These are phyloP conservation scores for Hybos culiciformis DNA, from an alignment of 2,888 invertebrate genomes.

Conservation along the genomic window DNA sequence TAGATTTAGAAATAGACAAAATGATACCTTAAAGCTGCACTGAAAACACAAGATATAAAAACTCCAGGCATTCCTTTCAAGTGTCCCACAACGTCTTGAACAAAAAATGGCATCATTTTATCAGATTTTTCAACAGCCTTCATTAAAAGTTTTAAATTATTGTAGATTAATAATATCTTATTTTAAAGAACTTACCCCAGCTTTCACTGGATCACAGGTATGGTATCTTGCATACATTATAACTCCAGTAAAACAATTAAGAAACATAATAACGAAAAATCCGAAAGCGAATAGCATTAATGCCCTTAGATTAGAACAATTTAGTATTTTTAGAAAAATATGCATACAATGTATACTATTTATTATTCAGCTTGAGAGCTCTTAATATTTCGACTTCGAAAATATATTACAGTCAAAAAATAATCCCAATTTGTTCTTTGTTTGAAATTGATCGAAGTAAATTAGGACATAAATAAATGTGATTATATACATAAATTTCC, in stretches of 20 bases:
- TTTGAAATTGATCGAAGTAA: too few relatives aligned
- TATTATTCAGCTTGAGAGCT: too few relatives aligned
- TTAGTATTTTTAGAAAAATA: too few relatives aligned
- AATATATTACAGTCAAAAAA: too few relatives aligned
- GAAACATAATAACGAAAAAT: constrained; percentile 36
- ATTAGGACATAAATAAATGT: too few relatives aligned
- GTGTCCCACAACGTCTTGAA: constrained; percentile 40
- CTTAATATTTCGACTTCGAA: too few relatives aligned
- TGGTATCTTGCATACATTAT: constrained; percentile 40
- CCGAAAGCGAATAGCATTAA: constrained; percentile 39
- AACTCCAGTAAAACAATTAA: constrained; percentile 41
- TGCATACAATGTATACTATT: neutral
- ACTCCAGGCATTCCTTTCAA: constrained; percentile 43
- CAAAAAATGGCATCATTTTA: constrained; percentile 43
- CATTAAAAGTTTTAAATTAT: neutral
- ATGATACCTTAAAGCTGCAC: constrained; percentile 38
- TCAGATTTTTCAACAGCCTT: constrained; percentile 30
- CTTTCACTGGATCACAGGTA: constrained; percentile 41
- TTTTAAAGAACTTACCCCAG: constrained; percentile 16
- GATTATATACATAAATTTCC: too few relatives aligned
- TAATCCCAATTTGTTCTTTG: too few relatives aligned
- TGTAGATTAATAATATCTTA: neutral
- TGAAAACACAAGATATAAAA: constrained; percentile 47
- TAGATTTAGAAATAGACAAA: neutral
- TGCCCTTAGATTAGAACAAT: constrained; percentile 31